These are phyloP conservation scores for Neocrepidodera transversa DNA, from an alignment of 2,888 invertebrate genomes.

Conservation along the genomic window DNA sequence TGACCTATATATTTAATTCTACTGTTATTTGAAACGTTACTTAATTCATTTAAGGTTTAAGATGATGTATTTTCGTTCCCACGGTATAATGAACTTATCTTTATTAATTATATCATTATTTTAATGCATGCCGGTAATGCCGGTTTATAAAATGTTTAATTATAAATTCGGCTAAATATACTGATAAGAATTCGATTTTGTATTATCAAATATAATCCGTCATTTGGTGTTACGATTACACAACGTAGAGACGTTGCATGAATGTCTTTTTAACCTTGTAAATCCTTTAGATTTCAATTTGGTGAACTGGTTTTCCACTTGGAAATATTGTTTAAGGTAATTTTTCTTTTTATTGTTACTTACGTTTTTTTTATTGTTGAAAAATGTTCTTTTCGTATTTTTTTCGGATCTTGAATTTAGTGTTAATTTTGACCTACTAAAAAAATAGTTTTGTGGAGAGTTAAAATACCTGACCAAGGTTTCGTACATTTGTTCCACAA, in stretches of 20 bases:
- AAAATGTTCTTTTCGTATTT: too few species aligned
- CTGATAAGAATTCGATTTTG: neutral
- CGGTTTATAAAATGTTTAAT: neutral
- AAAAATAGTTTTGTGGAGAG: too few species aligned
- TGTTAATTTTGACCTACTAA: too few species aligned
- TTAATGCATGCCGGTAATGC: neutral
- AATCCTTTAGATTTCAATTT: neutral
- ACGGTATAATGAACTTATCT: neutral
- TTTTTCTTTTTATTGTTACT: too few species aligned
- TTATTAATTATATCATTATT: neutral
- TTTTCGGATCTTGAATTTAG: too few species aligned
- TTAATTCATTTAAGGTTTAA: too few species aligned
- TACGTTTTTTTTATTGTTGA: too few species aligned
- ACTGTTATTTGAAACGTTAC: too few species aligned
- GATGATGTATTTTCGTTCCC: too few species aligned
- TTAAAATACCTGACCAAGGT: too few species aligned
- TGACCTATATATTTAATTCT: too few species aligned
- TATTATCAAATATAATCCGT: conserved; percentile 6
- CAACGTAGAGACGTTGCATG: neutral
- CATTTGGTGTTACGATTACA: neutral
- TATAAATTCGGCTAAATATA: neutral
- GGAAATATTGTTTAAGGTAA: neutral
- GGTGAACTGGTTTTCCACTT: neutral
- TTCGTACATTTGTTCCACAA: too few species aligned
- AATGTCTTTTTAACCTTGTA: neutral